Conservation (phyloP, 1,140 invertebrate species). For the Riptortus pedestris region DNA sequence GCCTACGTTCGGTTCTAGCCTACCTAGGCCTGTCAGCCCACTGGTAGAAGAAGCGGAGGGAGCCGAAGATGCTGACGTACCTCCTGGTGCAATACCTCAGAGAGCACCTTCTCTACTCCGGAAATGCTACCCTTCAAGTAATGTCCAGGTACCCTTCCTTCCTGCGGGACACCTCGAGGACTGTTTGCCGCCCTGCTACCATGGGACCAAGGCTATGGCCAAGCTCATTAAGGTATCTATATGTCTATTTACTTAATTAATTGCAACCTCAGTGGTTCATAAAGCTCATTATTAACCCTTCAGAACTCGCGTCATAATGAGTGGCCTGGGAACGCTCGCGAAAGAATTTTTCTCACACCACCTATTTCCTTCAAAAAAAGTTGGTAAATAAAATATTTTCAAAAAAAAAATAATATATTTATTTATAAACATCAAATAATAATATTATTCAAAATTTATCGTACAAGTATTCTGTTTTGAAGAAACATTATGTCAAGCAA, state of each 20-base stretch:
- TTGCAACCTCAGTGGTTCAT: background rate
- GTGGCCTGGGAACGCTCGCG: background rate
- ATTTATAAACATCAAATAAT: too few species aligned
- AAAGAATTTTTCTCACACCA: too few species aligned
- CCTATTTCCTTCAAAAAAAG: too few species aligned
- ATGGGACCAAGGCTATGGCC: conserved; percentile 44
- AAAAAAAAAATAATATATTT: too few species aligned
- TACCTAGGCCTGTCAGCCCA: conserved; percentile 37
- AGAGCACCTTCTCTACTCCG: conserved; percentile 25
- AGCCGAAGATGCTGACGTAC: conserved; percentile 33
- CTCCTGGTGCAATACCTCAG: conserved; percentile 24
- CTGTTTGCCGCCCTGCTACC: conserved; percentile 47
- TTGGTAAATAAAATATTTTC: too few species aligned
- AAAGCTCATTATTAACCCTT: background rate
- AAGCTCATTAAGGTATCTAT: conserved; percentile 45
- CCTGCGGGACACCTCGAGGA: conserved; percentile 37
- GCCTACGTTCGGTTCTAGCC: conserved; percentile 35
- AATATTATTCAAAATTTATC: too few species aligned
- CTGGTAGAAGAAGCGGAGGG: conserved; percentile 35
- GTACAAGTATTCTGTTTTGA: too few species aligned
- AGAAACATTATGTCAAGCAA: too few species aligned
- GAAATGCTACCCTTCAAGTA: conserved; percentile 36
- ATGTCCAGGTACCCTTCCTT: conserved; percentile 33
- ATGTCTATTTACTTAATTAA: conserved; percentile 1
- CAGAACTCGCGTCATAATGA: too few species aligned